Conservation (phyloP, 2,888 invertebrate genomes). For the Idaea aversata region DNA sequence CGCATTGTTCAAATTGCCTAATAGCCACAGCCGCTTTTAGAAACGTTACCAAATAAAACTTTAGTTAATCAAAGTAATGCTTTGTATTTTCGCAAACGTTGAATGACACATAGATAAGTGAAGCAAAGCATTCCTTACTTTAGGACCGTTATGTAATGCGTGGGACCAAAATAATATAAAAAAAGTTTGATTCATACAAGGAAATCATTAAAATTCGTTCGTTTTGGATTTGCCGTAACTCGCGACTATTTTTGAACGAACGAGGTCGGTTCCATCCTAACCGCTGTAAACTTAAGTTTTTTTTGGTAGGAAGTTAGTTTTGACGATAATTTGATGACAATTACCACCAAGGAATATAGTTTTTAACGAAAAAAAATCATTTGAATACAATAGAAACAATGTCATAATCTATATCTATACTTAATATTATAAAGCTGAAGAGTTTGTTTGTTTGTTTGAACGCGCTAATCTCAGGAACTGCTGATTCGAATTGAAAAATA, state of each 20-base stretch:
- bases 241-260: background rate
- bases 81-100: too few species aligned
- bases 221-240: conserved; percentile 1
- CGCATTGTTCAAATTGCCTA: too few species aligned
- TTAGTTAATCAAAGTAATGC: too few species aligned
- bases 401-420: too few species aligned
- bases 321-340: conserved; percentile 1
- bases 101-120: too few species aligned
- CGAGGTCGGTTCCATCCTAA: background rate
- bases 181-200: conserved; percentile 1
- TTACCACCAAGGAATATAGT: background rate
- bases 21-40: too few species aligned
- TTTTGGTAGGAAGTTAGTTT: background rate
- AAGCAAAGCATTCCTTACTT: background rate
- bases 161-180: background rate
- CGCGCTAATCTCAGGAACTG: too few species aligned
- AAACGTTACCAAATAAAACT: too few species aligned
- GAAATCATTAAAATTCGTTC: conserved; percentile 9
- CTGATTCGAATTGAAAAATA: too few species aligned
- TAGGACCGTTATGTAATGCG: background rate
- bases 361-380: background rate
- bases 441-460: too few species aligned
- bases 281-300: background rate
- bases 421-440: too few species aligned
- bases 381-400: background rate